Percentiles rank a stretch among this genome's conserved stretches.
These are phyloP conservation scores for Pipistrellus pygmaeus DNA, from an alignment of 2,797 vertebrate genomes.

Conservation along the genomic window DNA sequence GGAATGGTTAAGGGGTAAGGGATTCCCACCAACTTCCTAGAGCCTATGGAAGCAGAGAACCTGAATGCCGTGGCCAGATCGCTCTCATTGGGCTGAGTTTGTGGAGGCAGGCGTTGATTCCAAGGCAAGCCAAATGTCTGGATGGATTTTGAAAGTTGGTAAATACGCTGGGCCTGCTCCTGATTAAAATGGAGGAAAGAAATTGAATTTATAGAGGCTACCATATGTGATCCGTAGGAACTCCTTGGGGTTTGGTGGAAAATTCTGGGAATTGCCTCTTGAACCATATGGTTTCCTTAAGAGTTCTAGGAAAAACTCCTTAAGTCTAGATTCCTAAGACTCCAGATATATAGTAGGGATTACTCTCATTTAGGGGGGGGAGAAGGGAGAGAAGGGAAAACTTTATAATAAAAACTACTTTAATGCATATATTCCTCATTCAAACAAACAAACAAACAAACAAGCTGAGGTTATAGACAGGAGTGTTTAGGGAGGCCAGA, in stretches of 20 bases:
- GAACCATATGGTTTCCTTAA: not conserved
- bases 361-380: not conserved
- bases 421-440: not conserved
- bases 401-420: not conserved
- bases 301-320: conserved; percentile 15
- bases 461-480: too few species aligned
- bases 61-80: not conserved
- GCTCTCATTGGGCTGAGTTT: not conserved
- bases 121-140: not conserved
- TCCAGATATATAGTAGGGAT: not conserved
- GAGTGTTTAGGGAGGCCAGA: too few species aligned
- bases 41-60: not conserved
- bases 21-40: not conserved
- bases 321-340: conserved; percentile 38
- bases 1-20: not conserved
- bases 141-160: not conserved
- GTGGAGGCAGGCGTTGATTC: not conserved
- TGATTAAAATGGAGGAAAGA: conserved; percentile 27
- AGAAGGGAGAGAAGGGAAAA: not conserved
- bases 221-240: conserved; percentile 11
- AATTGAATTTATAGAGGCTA: not conserved
- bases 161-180: not conserved
- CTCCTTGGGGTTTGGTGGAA: not conserved
- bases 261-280: not conserved
- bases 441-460: not conserved